Evolutionary conservation across 2,113 vertebrate genomes (phyloP), one percentile per base, ranked within the genome.

Genomic region (Climacteris rufus): DNA sequence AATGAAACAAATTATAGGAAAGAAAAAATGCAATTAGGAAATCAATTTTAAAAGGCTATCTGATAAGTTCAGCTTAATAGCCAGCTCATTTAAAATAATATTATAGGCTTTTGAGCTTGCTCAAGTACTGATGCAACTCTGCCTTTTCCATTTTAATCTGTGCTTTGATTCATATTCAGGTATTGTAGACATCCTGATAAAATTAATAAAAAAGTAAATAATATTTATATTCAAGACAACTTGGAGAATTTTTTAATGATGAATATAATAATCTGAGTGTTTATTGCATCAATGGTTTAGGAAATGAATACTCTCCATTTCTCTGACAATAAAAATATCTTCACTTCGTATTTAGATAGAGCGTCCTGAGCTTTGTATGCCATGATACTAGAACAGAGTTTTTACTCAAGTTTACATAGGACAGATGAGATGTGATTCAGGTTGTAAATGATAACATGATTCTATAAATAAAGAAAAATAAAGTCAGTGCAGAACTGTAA

Each of bases 11-110:
- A 89, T 74, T 63, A 75, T 42, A 61, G 31, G 75, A 74, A 74
- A 87, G 54, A 71, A 94, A 90, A 94, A 92, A 87, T 47, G 59
- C 81, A 89, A 87, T 91, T 91, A 89, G 59, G 56, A 85, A 95
- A 90, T 93, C 54, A 77, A 27, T 83, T 96, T 93, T 82, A 56
- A 90, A 97, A 50, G 19, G 10, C 23, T 79, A 56, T 83, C 59
- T 86, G 74, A 35, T 77, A 96, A 85, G 21, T 90, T 85, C 42
- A 68, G 30, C 61, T 85, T 77, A 95, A 93, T 91, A 56, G 59
- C 30, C 19, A 61, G 6, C 24, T 47, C 40, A 91, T 83, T 90
- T 57, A 1, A 86, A 91, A 50, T 82, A 79, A 31, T 47, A 54
- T 40, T 64, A 23, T 9, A 31, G 47, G 13, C 19, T 76, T 88